phyloP scores from a whole-genome alignment of 2,113 vertebrate species.

The Pipa parva region DNA sequence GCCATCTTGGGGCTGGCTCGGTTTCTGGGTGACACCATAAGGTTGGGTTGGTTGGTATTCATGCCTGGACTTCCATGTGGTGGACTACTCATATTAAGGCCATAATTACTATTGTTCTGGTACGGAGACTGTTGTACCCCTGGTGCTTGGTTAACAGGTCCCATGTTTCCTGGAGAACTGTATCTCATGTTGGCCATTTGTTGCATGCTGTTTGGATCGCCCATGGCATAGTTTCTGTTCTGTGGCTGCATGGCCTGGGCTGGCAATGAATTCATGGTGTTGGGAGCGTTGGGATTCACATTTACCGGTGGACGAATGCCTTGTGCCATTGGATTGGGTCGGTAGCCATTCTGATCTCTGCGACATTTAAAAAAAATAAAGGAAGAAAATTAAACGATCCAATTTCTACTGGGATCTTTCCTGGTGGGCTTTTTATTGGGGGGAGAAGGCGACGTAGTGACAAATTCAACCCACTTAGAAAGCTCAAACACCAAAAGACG shows the following conservation, averaged over 20 bases:
- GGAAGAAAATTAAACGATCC: too few relatives aligned
- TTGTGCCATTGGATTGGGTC: conserved; percentile 68
- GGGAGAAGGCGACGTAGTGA: too few relatives aligned
- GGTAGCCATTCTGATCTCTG: conserved; percentile 88
- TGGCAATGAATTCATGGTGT: conserved; percentile 72
- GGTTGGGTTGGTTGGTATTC: conserved; percentile 72
- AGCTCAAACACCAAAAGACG: too few relatives aligned
- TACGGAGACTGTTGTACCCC: conserved; percentile 72
- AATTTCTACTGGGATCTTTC: too few relatives aligned
- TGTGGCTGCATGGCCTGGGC: conserved; percentile 66
- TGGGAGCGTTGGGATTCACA: conserved; percentile 65
- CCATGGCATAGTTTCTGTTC: conserved; percentile 62
- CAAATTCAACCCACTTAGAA: too few relatives aligned
- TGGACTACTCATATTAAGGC: conserved; percentile 83
- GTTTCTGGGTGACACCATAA: conserved; percentile 87
- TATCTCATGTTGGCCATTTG: conserved; percentile 62
- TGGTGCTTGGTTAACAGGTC: conserved; percentile 49
- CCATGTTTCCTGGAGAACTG: conserved; percentile 51
- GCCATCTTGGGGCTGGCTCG: conserved; percentile 89
- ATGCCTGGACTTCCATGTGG: conserved; percentile 83
- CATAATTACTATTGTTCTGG: conserved; percentile 73
- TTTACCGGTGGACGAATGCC: conserved; percentile 71
- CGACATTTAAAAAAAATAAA: too few relatives aligned
- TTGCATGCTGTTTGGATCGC: conserved; percentile 53
- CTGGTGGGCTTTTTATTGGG: too few relatives aligned